These are phyloP conservation scores for Malthinus flaveolus DNA, from an alignment of 2,888 invertebrate genomes.

Conservation along the genomic window DNA sequence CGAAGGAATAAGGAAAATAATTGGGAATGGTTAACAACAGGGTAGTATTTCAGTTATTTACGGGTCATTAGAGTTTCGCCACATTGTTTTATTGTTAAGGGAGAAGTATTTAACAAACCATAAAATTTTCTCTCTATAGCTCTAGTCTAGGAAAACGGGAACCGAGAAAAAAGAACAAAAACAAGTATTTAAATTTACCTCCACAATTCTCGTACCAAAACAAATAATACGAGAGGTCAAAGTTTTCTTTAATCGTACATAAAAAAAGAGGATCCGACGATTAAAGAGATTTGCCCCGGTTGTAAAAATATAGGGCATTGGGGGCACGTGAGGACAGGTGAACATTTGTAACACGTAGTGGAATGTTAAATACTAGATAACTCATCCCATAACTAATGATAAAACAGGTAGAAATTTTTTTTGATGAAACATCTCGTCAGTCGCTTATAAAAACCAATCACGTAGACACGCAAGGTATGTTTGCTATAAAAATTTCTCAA, in stretches of 20 bases:
- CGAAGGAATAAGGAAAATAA: slow-evolving; percentile 11
- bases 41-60: slow-evolving; percentile 14
- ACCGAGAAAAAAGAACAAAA: too few species aligned
- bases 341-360: slow-evolving; percentile 3
- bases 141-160: too few species aligned
- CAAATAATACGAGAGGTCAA: too few species aligned
- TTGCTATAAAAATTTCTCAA: too few species aligned
- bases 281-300: too few species aligned
- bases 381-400: slow-evolving; percentile 1
- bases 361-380: slow-evolving; percentile 5
- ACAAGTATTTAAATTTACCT: too few species aligned
- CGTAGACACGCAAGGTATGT: too few species aligned
- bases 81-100: neutral
- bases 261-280: too few species aligned
- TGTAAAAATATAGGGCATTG: neutral
- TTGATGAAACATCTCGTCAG: too few species aligned
- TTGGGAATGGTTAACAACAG: slow-evolving; percentile 8
- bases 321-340: slow-evolving; percentile 4
- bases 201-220: too few species aligned
- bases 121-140: neutral
- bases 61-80: slow-evolving; percentile 13
- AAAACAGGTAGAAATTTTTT: slow-evolving; percentile 1
- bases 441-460: too few species aligned
- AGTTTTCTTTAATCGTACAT: too few species aligned
- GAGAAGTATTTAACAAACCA: neutral